Evolutionary conservation across 2,888 invertebrate species (phyloP), one percentile per base, ranked within the genome.

Genomic region (Tryphoninae sp.): DNA sequence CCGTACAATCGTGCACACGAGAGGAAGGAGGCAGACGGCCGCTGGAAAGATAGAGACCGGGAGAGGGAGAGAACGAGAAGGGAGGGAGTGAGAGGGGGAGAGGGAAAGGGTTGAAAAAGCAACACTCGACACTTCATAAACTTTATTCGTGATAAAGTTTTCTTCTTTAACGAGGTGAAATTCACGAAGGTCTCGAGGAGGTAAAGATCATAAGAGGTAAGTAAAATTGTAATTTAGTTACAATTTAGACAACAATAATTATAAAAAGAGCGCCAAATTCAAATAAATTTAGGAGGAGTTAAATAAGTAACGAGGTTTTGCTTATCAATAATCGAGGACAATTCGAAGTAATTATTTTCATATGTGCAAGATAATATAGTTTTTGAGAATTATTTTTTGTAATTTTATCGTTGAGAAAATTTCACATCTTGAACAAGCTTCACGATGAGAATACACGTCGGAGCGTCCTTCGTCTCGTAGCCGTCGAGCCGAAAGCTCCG

Each of bases 1-100:
- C 42, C 42, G 85, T 85, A 59, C 75, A 58, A 77, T 45, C 58
- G 76, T 64, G 79, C 71, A 71, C 75, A 64, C 67, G 49, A 42
- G 58, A 64, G 13, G 45, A 45, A 45, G 13, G 11, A 45, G 45
- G 45, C 45, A 72, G 59, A 59, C 42, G 55, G 58, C 45, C 33
- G 33, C 33, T 33, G 33, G 61, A 6, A 26, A 40, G 40, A 33
- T 16, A 16, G 33, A 64, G 22, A 11, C 7, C 58, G 33, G 23
- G 33, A 22, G 65, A 33, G 53, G 49, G 67, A 7, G 8, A 59
- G 53, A 55, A 62, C 11, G 8, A 59, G 49, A 71, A 33, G 61
- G 2, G 49, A 23, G 40, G 19, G 40, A 16, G 33, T 55, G 22
- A 11, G 22, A 69, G 33, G 16, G 33, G n/a, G 65, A 33, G 51